Evolutionary conservation across 1,140 invertebrate species (phyloP).

Genomic region (Drosophila bocki): DNA sequence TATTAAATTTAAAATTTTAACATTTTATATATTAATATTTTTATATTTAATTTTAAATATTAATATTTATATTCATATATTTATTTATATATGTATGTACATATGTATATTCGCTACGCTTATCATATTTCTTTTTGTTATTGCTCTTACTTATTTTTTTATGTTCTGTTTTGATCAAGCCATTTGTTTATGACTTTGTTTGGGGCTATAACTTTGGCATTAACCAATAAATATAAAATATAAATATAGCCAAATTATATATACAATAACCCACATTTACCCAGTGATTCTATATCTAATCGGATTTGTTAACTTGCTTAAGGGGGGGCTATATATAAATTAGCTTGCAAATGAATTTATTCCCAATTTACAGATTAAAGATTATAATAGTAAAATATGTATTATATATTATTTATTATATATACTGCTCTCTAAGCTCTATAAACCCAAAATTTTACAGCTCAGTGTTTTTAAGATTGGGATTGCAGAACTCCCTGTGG

Average conservation of each 20-base stretch:
- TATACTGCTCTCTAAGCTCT: not conserved
- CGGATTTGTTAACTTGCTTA: not conserved
- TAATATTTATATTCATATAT: not conserved
- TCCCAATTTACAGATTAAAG: not conserved
- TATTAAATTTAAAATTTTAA: not conserved
- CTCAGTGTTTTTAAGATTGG: not conserved
- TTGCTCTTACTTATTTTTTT: slow-evolving; percentile 6
- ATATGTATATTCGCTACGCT: not conserved
- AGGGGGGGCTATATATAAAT: not conserved
- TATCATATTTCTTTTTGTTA: slow-evolving; percentile 1
- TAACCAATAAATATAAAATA: not conserved
- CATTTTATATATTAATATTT: not conserved
- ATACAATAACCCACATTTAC: not conserved
- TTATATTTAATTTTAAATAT: no score
- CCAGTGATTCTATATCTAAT: slow-evolving; percentile 2
- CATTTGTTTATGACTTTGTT: slow-evolving; percentile 26
- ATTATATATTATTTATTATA: not conserved
- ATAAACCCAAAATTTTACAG: not conserved
- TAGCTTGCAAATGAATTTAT: not conserved
- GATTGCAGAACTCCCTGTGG: slow-evolving; percentile 6
- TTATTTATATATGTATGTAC: not conserved
- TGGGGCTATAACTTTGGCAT: not conserved
- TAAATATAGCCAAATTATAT: not conserved
- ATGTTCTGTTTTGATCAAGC: slow-evolving; percentile 25
- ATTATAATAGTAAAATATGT: not conserved